A percentile compares a stretch with the other conserved stretches of the same genome.
Conservation (phyloP, 1,140 invertebrate genomes). For the Hylaeus anthracinus region DNA sequence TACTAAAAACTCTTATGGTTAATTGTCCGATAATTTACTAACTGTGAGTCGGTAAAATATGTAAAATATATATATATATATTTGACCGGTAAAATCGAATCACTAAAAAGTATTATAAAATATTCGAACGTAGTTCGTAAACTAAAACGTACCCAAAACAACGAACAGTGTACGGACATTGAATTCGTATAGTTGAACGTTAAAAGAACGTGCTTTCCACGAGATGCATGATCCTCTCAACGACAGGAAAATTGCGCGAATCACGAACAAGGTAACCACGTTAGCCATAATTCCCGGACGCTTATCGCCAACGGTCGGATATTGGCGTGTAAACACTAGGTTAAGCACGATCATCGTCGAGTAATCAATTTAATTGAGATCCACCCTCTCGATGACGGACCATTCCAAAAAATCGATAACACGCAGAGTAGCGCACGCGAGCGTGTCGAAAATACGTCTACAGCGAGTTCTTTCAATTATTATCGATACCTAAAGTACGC, state of each 20-base stretch:
- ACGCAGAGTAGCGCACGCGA: neutral
- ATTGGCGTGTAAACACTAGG: slow-evolving; percentile 40
- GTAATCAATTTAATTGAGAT: slow-evolving; percentile 62
- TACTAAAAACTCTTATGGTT: too few species aligned
- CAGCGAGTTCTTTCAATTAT: slow-evolving; percentile 10
- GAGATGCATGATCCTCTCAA: neutral
- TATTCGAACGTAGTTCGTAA: too few species aligned
- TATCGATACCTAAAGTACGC: neutral
- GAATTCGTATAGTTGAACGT: neutral
- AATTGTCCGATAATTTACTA: too few species aligned
- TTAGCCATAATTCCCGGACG: slow-evolving; percentile 38
- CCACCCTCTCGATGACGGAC: slow-evolving; percentile 22
- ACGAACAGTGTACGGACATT: too few species aligned
- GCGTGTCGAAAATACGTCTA: slow-evolving; percentile 2
- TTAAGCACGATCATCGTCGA: slow-evolving; percentile 44
- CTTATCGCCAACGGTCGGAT: slow-evolving; percentile 28
- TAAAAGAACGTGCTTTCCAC: neutral
- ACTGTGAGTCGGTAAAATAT: too few species aligned
- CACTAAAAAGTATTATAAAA: too few species aligned
- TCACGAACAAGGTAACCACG: slow-evolving; percentile 36
- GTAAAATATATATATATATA: too few species aligned
- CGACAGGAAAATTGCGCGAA: slow-evolving; percentile 27
- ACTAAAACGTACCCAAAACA: too few species aligned
- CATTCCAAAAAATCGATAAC: slow-evolving; percentile 49
- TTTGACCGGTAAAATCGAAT: too few species aligned